phyloP scores from a whole-genome alignment of 2,888 invertebrate species.

The Scaptomyza polygonia region DNA sequence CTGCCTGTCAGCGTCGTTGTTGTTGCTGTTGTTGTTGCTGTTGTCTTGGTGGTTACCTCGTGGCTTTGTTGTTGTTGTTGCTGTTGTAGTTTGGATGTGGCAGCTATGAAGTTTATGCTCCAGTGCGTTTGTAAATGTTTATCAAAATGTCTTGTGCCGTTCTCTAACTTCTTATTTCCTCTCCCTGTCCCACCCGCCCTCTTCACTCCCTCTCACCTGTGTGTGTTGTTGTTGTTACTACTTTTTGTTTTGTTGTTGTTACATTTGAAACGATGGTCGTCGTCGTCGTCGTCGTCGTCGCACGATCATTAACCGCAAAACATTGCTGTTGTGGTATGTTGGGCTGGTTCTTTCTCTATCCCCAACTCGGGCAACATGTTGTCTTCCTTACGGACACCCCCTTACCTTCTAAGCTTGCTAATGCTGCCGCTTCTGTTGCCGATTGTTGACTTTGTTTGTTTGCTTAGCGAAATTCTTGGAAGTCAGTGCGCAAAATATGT shows the following conservation, averaged over 20 bases:
- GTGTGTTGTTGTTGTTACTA: constrained; percentile 34
- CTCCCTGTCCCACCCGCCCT: constrained; percentile 5
- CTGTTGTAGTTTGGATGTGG: constrained; percentile 37
- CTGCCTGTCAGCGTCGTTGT: constrained; percentile 31
- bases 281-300: constrained; percentile 65
- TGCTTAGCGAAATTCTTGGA: constrained; percentile 51
- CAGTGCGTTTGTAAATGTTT: constrained; percentile 78
- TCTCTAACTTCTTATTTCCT: constrained; percentile 42
- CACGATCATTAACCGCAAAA: constrained; percentile 83
- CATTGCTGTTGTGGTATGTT: constrained; percentile 73
- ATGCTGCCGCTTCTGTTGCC: constrained; percentile 13
- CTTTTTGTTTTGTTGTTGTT: constrained; percentile 56
- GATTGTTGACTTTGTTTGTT: constrained; percentile 40
- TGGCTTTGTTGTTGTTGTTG: constrained; percentile 34
- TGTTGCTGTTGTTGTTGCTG: constrained; percentile 5
- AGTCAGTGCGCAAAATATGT: constrained; percentile 59
- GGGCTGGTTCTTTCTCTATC: constrained; percentile 40
- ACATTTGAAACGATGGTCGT: constrained; percentile 67
- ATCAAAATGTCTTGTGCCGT: constrained; percentile 79
- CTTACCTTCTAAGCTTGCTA: not conserved
- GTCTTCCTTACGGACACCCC: constrained; percentile 6
- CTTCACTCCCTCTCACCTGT: constrained; percentile 6
- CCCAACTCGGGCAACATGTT: constrained; percentile 49
- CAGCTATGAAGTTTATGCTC: constrained; percentile 68
- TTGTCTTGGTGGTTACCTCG: constrained; percentile 53